These are phyloP conservation scores for Drosophila dives DNA, from an alignment of 2,888 invertebrate genomes.

Conservation along the genomic window DNA sequence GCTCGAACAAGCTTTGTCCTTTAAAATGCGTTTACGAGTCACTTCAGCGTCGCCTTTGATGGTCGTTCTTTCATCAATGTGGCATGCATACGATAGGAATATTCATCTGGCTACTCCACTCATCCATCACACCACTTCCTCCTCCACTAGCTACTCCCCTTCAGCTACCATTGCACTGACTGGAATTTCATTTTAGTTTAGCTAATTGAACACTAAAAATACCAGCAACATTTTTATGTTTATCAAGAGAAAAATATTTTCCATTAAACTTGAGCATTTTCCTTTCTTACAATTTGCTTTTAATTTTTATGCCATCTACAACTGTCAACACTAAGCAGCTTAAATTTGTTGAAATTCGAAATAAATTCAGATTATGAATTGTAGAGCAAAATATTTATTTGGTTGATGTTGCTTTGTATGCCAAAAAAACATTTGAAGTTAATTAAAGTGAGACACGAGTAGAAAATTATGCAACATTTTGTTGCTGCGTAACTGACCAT, in stretches of 20 bases:
- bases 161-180: background rate
- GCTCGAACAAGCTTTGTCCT: conserved; percentile 47
- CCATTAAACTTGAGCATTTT: conserved; percentile 10
- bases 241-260: conserved; percentile 9
- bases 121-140: conserved; percentile 2
- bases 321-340: conserved; percentile 17
- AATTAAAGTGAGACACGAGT: conserved; percentile 45
- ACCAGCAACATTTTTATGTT: conserved; percentile 12
- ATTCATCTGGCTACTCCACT: background rate
- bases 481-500: conserved; percentile 14
- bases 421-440: conserved; percentile 42
- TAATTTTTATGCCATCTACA: conserved; percentile 1
- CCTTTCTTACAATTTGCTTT: conserved; percentile 23
- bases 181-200: conserved; percentile 8
- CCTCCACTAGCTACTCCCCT: background rate
- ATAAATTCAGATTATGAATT: background rate
- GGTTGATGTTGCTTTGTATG: background rate
- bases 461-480: conserved; percentile 9
- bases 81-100: conserved; percentile 21
- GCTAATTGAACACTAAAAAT: conserved; percentile 65
- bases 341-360: background rate
- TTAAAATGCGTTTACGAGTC: conserved; percentile 54
- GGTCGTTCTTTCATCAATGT: conserved; percentile 41
- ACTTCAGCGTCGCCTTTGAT: conserved; percentile 53
- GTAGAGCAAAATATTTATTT: background rate